Percentiles rank a stretch among this genome's conserved stretches.
Evolutionary conservation across 2,797 vertebrate species (phyloP).

Genomic region (Tokudaia tokunoshimensis): DNA sequence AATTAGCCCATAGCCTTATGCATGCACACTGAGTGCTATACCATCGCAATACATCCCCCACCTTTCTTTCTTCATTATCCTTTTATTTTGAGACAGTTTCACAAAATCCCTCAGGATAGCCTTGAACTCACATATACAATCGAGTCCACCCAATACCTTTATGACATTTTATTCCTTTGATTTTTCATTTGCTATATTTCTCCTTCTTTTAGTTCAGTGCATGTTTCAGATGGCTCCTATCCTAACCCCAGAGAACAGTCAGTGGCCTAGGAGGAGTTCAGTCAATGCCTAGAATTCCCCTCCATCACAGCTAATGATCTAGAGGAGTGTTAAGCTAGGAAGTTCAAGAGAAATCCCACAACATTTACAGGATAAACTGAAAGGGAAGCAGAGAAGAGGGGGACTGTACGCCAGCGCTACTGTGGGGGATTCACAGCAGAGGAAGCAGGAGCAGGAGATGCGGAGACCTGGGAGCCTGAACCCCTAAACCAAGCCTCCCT

Average conservation of each 20-base stretch:
- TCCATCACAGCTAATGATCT: neutral
- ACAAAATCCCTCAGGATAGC: neutral
- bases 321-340: neutral
- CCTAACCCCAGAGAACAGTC: neutral
- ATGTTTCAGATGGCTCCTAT: neutral
- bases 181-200: neutral
- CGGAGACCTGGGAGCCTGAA: neutral
- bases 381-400: neutral
- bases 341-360: neutral
- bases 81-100: neutral
- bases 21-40: too few relatives aligned
- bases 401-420: fast-evolving
- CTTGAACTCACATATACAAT: neutral
- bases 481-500: neutral
- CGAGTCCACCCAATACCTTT: neutral
- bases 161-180: neutral
- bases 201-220: neutral
- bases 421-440: neutral
- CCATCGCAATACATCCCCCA: neutral
- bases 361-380: neutral
- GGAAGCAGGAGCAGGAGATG: neutral
- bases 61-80: neutral
- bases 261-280: neutral
- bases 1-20: neutral
- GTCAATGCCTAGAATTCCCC: neutral